Conservation (phyloP, 2,113 vertebrate species). For the Oceanites oceanicus region DNA sequence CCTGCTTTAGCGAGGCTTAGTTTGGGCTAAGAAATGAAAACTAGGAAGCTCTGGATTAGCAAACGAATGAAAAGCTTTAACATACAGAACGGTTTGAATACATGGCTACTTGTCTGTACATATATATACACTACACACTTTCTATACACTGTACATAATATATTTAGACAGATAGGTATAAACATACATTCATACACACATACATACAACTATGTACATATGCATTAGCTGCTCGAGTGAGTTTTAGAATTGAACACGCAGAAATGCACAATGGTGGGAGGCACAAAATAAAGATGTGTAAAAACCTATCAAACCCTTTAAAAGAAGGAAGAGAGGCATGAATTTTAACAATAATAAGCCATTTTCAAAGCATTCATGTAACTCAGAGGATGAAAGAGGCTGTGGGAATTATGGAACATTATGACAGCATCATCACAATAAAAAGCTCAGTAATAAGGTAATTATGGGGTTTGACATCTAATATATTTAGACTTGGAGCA, state of each 20-base stretch:
- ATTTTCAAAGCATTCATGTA: neutral
- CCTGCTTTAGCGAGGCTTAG: neutral
- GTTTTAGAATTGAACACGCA: slow-evolving; percentile 6
- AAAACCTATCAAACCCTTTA: neutral
- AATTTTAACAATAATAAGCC: neutral
- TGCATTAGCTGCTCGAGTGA: slow-evolving; percentile 2
- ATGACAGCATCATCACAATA: neutral
- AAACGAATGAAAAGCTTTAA: slow-evolving; percentile 32
- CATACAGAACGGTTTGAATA: neutral
- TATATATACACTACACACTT: slow-evolving; percentile 58
- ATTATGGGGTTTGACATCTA: neutral
- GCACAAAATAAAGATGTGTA: neutral
- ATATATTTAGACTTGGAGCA: neutral
- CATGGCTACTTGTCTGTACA: slow-evolving; percentile 67
- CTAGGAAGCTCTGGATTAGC: slow-evolving; percentile 28
- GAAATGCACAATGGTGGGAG: slow-evolving; percentile 41
- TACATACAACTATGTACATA: slow-evolving; percentile 64
- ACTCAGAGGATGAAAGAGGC: neutral
- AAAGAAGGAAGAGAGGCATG: neutral
- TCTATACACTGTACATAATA: slow-evolving; percentile 74
- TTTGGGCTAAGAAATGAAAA: neutral
- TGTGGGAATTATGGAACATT: neutral
- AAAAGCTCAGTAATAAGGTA: neutral
- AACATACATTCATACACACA: slow-evolving; percentile 71
- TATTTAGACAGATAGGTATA: slow-evolving; percentile 50